These are phyloP conservation scores for Drosophila willistoni DNA, from an alignment of 1,140 invertebrate species.

Conservation along the genomic window DNA sequence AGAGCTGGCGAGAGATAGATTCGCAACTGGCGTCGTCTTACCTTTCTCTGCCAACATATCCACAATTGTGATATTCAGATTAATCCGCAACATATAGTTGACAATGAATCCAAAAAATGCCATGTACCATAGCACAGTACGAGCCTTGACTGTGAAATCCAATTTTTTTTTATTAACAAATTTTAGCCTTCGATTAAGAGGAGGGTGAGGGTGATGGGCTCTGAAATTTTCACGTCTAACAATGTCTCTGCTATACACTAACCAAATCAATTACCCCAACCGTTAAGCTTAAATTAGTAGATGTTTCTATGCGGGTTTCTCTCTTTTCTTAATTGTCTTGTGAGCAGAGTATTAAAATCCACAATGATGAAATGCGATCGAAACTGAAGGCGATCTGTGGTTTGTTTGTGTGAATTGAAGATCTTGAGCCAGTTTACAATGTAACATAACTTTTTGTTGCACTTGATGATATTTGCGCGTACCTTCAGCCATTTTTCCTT, in stretches of 20 bases:
- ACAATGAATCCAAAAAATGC: conserved; percentile 90
- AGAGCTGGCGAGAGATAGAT: conserved; percentile 30
- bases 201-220: not conserved
- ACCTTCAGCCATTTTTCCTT: conserved; percentile 54
- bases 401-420: conserved; percentile 33
- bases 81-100: conserved; percentile 92
- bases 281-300: too few species aligned
- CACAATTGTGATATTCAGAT: conserved; percentile 93
- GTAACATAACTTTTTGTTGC: conserved; percentile 22
- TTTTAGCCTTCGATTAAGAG: not conserved
- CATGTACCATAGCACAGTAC: conserved; percentile 86
- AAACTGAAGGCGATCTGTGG: conserved; percentile 54
- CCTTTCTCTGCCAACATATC: conserved; percentile 87
- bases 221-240: not conserved
- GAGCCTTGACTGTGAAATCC: conserved; percentile 70
- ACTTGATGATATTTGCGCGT: conserved; percentile 34
- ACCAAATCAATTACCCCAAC: not conserved
- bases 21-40: conserved; percentile 28
- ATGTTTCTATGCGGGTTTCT: too few species aligned
- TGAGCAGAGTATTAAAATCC: not conserved
- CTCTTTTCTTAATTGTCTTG: too few species aligned
- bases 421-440: conserved; percentile 61
- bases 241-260: not conserved
- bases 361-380: conserved; percentile 45
- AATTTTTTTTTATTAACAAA: not conserved